Conservation (phyloP, 1,140 invertebrate genomes). For the Hormaphis cornu region DNA sequence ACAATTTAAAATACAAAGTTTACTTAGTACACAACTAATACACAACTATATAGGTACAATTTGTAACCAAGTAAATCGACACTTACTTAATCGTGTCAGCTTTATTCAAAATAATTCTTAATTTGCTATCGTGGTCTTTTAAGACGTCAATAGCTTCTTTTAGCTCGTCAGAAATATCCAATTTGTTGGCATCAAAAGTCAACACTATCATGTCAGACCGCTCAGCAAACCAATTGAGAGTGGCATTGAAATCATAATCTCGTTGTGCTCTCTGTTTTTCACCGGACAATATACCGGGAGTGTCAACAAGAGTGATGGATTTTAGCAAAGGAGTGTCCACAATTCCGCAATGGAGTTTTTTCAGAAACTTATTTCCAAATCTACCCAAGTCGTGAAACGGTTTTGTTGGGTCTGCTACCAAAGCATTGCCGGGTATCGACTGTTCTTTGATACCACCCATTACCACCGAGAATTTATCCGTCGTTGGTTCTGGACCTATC, state of each 20-base stretch:
- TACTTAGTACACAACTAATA: no score
- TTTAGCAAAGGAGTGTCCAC: constrained; percentile 56
- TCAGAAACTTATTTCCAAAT: constrained; percentile 96
- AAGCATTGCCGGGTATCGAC: constrained; percentile 92
- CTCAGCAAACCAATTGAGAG: constrained; percentile 98
- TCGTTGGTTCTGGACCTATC: constrained; percentile 94
- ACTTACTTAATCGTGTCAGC: constrained; percentile 81
- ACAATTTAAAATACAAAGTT: no score
- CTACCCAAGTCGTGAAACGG: constrained; percentile 90
- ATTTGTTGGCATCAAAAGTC: constrained; percentile 95
- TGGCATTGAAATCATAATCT: constrained; percentile 89
- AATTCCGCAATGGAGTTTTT: constrained; percentile 65
- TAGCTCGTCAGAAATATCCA: constrained; percentile 99
- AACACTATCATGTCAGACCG: constrained; percentile 94
- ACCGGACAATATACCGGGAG: constrained; percentile 61
- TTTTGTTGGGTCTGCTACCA: constrained; percentile 94
- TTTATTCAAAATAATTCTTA: constrained; percentile 96
- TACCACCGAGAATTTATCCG: constrained; percentile 94
- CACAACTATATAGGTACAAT: no score
- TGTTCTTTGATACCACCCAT: constrained; percentile 90
- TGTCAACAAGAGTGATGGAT: constrained; percentile 66
- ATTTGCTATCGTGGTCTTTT: constrained; percentile 95
- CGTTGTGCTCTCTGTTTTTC: constrained; percentile 66
- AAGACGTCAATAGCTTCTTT: constrained; percentile 86
- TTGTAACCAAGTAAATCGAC: background rate